Percentiles rank a stretch among this genome's conserved stretches.
Conservation (phyloP, 2,888 invertebrate genomes). For the Pinctada fucata region DNA sequence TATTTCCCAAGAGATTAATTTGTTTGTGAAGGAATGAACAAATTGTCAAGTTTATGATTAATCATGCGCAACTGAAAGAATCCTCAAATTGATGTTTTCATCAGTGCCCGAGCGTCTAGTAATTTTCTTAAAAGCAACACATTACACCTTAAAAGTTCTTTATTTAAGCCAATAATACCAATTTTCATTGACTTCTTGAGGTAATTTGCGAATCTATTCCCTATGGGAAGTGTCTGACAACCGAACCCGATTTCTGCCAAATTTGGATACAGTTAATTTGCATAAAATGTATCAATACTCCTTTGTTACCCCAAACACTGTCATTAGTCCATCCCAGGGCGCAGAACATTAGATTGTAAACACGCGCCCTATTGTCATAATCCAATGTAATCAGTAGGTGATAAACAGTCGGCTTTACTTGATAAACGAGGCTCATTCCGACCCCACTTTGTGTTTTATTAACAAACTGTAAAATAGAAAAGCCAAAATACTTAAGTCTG, state of each 20-base stretch:
- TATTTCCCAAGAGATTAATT: too few relatives aligned
- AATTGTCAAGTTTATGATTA: too few relatives aligned
- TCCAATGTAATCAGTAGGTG: background rate
- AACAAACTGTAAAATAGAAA: too few relatives aligned
- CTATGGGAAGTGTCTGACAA: background rate
- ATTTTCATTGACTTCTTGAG: background rate
- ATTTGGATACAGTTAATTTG: conserved; percentile 20
- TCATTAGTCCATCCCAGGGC: background rate
- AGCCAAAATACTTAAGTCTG: too few relatives aligned
- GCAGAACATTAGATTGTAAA: background rate
- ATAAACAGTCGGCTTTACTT: background rate
- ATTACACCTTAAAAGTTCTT: background rate
- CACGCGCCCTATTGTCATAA: background rate
- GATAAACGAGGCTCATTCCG: background rate
- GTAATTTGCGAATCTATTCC: conserved; percentile 7
- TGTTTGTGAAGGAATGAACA: too few relatives aligned
- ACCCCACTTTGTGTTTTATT: background rate
- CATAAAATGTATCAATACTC: conserved; percentile 11
- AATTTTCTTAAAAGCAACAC: too few relatives aligned
- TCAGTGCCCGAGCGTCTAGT: too few relatives aligned
- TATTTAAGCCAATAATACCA: background rate
- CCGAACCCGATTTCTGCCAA: conserved; percentile 18
- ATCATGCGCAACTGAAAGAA: too few relatives aligned
- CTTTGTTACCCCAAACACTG: background rate
- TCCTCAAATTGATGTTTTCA: too few relatives aligned